A percentile compares a stretch with the other conserved stretches of the same genome.
phyloP scores from a whole-genome alignment of 1,140 invertebrate genomes.

The Drosophila tristis region DNA sequence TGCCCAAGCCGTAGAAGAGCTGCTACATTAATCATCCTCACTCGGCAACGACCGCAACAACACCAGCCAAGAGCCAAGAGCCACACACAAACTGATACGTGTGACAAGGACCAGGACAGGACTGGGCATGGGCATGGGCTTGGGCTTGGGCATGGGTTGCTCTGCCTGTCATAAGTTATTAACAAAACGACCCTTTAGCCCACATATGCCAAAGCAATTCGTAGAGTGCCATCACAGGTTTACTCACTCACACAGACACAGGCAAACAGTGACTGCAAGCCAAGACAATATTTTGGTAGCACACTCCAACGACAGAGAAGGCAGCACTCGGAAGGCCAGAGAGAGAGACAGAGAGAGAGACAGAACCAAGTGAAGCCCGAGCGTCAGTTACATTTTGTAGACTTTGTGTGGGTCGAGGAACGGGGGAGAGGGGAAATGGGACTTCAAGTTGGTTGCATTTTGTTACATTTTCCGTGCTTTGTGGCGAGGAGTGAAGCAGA shows the following conservation, averaged over 20 bases:
- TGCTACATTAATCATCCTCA: conserved; percentile 72
- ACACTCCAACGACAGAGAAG: conserved; percentile 1
- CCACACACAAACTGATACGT: conserved; percentile 27
- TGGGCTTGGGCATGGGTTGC: conserved; percentile 7
- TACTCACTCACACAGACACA: conserved; percentile 21
- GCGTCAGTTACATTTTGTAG: conserved; percentile 55
- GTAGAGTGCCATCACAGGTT: conserved; percentile 60
- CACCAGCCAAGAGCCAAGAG: conserved; percentile 26
- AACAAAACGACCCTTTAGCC: conserved; percentile 66
- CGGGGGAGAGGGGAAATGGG: background rate
- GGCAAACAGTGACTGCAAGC: conserved; percentile 26
- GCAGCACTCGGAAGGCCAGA: background rate
- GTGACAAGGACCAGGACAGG: conserved; percentile 6
- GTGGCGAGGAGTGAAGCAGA: background rate
- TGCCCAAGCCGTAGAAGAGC: conserved; percentile 55
- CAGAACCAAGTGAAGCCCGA: conserved; percentile 1
- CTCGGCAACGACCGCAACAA: conserved; percentile 43
- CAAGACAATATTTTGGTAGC: conserved; percentile 53
- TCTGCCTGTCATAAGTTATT: conserved; percentile 77
- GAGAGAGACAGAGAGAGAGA: background rate
- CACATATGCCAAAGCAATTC: conserved; percentile 68
- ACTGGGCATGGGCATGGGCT: conserved; percentile 13
- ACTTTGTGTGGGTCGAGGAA: conserved; percentile 15
- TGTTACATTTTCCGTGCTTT: conserved; percentile 27
- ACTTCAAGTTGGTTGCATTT: conserved; percentile 69